Conservation (phyloP, 2,888 invertebrate species). For the Netelia fuscicornis region DNA sequence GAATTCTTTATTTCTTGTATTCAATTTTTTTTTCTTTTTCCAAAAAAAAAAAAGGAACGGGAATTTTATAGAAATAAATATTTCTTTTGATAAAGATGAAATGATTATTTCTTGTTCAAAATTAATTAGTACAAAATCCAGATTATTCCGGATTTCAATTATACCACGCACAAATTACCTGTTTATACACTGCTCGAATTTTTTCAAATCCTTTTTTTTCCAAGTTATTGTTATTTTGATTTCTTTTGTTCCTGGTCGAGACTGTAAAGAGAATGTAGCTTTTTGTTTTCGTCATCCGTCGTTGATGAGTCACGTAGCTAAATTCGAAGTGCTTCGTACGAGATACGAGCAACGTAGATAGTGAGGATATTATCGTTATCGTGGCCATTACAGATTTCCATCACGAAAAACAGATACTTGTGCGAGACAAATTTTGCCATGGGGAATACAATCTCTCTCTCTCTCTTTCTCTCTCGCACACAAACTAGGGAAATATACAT, state of each 20-base stretch:
- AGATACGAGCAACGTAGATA: not conserved
- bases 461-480: too few relatives aligned
- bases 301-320: not conserved
- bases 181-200: not conserved
- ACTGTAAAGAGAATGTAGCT: too few relatives aligned
- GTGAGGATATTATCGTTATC: slow-evolving; percentile 39
- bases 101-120: too few relatives aligned
- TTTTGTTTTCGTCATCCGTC: not conserved
- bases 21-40: too few relatives aligned
- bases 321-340: not conserved
- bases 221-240: not conserved
- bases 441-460: slow-evolving; percentile 38
- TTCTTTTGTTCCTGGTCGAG: not conserved
- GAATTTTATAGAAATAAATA: too few relatives aligned
- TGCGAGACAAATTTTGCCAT: slow-evolving; percentile 37
- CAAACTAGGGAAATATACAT: not conserved
- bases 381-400: slow-evolving; percentile 39
- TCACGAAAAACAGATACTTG: slow-evolving; percentile 37
- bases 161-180: too few relatives aligned
- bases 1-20: too few relatives aligned
- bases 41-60: too few relatives aligned
- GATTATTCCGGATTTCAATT: too few relatives aligned
- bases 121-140: too few relatives aligned
- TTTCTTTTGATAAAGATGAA: too few relatives aligned
- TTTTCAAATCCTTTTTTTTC: not conserved